Evolutionary conservation across 2,888 invertebrate genomes (phyloP).

Genomic region (Eupithecia abbreviata): DNA sequence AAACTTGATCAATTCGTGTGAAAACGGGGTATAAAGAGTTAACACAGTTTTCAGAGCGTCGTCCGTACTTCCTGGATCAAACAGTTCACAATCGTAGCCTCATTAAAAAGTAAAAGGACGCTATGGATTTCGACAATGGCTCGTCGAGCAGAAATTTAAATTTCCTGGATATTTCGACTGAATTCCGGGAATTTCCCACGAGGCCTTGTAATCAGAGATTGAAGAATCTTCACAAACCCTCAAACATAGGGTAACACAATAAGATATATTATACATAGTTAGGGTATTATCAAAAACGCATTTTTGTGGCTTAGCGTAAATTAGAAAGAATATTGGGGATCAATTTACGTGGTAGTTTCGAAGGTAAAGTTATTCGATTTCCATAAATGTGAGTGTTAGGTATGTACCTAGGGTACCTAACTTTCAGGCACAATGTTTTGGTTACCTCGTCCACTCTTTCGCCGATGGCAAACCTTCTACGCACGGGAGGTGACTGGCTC

Average conservation of each 20-base stretch:
- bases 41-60: not conserved
- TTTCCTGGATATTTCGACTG: conserved; percentile 13
- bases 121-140: conserved; percentile 10
- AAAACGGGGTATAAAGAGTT: not conserved
- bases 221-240: not conserved
- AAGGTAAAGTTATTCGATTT: too few relatives aligned
- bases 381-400: not conserved
- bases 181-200: conserved; percentile 25
- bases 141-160: conserved; percentile 8
- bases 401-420: conserved; percentile 26
- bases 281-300: not conserved
- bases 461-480: too few relatives aligned
- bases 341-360: too few relatives aligned
- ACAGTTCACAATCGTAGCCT: not conserved
- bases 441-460: too few relatives aligned
- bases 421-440: too few relatives aligned
- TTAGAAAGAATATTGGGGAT: too few relatives aligned
- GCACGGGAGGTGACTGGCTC: too few relatives aligned
- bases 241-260: not conserved
- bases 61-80: conserved; percentile 1
- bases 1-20: not conserved
- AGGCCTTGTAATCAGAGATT: conserved; percentile 23
- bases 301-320: not conserved
- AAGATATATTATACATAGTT: too few relatives aligned
- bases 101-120: conserved; percentile 7